A percentile compares a stretch with the other conserved stretches of the same genome.
Evolutionary conservation across 2,113 vertebrate genomes (phyloP).

Genomic region (Pungitius pungitius): DNA sequence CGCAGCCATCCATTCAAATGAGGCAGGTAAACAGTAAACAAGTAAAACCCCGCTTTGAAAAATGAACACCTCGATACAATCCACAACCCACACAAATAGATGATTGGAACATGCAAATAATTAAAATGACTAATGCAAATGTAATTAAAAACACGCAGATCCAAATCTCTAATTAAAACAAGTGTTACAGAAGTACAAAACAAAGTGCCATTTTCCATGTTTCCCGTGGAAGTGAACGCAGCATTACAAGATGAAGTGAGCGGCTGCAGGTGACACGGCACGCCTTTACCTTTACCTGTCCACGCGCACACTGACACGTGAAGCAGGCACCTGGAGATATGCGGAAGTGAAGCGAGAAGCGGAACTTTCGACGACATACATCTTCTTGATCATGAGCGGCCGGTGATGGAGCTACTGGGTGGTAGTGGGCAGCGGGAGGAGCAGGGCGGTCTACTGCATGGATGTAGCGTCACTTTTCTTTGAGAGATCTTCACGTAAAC

Average conservation of each 20-base stretch:
- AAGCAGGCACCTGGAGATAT: neutral
- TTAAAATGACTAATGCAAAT: too few species aligned
- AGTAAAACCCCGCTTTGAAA: too few species aligned
- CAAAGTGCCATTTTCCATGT: too few species aligned
- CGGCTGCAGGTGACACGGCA: neutral
- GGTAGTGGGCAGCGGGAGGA: too few species aligned
- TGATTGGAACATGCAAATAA: too few species aligned
- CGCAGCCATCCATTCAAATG: too few species aligned
- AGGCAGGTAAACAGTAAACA: too few species aligned
- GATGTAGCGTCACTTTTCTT: neutral
- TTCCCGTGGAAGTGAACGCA: neutral
- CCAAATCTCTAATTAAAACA: too few species aligned
- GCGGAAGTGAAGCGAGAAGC: conserved; percentile 51
- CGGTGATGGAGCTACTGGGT: neutral
- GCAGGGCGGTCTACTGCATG: neutral
- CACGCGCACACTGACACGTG: neutral
- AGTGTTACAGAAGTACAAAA: too few species aligned
- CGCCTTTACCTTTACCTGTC: conserved; percentile 23
- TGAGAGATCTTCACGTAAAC: neutral
- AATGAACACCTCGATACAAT: too few species aligned
- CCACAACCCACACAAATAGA: too few species aligned
- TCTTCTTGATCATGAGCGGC: neutral
- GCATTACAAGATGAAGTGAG: conserved; percentile 27
- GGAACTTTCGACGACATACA: neutral
- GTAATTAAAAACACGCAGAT: too few species aligned